These are phyloP conservation scores for Chironomus tentans DNA, from an alignment of 2,888 invertebrate species.

Conservation along the genomic window DNA sequence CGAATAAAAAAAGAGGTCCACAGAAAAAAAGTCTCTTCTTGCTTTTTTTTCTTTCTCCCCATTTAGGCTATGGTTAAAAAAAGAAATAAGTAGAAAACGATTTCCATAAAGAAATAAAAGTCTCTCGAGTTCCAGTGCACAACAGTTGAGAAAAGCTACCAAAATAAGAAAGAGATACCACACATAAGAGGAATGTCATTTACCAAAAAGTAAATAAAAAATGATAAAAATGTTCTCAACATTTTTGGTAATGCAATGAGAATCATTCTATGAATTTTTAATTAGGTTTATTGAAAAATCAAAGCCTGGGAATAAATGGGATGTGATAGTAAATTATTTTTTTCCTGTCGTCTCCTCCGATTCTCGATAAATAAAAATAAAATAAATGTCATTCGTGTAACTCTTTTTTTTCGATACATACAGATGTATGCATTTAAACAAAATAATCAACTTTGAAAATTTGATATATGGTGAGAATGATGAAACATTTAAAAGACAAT, in stretches of 20 bases:
- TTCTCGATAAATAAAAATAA: neutral
- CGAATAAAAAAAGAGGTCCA: too few species aligned
- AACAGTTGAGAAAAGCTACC: neutral
- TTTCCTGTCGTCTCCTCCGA: neutral
- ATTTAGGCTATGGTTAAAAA: neutral
- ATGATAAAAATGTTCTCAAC: neutral
- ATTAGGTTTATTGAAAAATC: constrained; percentile 8
- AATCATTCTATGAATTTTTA: constrained; percentile 27
- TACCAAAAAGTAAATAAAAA: neutral
- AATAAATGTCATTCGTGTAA: neutral
- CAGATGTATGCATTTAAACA: neutral
- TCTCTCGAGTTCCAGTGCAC: neutral
- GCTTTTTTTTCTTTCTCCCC: neutral
- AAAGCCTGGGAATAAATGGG: constrained; percentile 17
- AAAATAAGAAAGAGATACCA: constrained; percentile 1
- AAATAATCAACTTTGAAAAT: neutral
- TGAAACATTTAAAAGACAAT: neutral
- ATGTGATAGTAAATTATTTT: neutral
- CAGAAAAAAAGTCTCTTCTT: neutral
- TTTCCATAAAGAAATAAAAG: neutral
- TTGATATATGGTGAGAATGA: neutral
- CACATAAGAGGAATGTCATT: constrained; percentile 2
- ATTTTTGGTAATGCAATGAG: constrained; percentile 16
- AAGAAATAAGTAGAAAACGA: neutral
- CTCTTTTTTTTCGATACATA: too few species aligned